A percentile compares a stretch with the other conserved stretches of the same genome.
These are phyloP conservation scores for Anthopleura xanthogrammica DNA, from an alignment of 92 coral and sea anemone species.

Conservation along the genomic window DNA sequence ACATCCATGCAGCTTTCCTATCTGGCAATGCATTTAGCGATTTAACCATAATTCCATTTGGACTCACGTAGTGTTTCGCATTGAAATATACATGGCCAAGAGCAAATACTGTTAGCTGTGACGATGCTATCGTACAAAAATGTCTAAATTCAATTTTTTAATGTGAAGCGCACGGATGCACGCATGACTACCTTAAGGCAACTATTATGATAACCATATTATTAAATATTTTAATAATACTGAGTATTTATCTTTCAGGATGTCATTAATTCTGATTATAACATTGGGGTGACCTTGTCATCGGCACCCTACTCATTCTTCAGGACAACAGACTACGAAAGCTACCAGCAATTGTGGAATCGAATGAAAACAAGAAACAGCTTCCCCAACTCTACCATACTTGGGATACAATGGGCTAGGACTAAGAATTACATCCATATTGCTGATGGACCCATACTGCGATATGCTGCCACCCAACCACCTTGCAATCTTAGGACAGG, in stretches of 20 bases:
- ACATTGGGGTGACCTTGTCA: conserved; percentile 43
- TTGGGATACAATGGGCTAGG: conserved; percentile 58
- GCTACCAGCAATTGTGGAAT: conserved; percentile 47
- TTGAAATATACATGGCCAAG: no score
- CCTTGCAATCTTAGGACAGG: conserved; percentile 64
- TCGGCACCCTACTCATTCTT: conserved; percentile 48
- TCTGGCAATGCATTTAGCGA: no score
- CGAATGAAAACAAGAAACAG: conserved; percentile 38
- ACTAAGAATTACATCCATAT: conserved; percentile 43
- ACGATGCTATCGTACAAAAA: no score
- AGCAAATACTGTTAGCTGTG: no score
- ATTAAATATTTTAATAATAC: no score
- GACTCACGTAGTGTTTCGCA: no score
- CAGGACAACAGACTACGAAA: conserved; percentile 46
- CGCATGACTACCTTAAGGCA: no score
- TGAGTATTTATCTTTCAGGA: conserved; percentile 31
- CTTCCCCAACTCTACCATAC: conserved; percentile 29
- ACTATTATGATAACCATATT: no score
- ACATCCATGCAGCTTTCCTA: no score
- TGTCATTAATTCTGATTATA: conserved; percentile 44
- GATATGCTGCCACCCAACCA: conserved; percentile 42
- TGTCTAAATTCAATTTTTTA: no score
- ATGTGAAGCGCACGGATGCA: no score
- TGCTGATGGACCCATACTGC: conserved; percentile 56
- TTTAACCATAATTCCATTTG: no score